Evolutionary conservation across 2,888 invertebrate species (phyloP).

Genomic region (Pherbina coryleti): DNA sequence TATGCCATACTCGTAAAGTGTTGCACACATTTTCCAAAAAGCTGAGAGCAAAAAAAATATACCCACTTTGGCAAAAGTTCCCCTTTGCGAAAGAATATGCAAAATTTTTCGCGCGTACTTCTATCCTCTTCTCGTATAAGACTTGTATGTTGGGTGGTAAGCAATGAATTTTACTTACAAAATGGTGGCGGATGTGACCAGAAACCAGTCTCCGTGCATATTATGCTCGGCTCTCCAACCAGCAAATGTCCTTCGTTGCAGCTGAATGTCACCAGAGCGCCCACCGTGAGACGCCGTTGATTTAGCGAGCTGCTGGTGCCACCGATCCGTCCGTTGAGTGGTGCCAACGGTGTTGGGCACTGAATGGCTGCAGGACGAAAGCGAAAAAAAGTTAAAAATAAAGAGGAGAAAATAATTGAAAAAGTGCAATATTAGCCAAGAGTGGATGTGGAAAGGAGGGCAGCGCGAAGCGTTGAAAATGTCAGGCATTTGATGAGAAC

Average conservation of each 20-base stretch:
- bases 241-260: slow-evolving; percentile 76
- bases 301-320: slow-evolving; percentile 64
- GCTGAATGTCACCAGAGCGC: slow-evolving; percentile 84
- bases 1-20: too few relatives aligned
- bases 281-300: slow-evolving; percentile 80
- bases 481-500: not conserved
- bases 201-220: slow-evolving; percentile 88
- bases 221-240: slow-evolving; percentile 82
- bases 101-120: not conserved
- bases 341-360: slow-evolving; percentile 82
- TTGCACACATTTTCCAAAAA: too few relatives aligned
- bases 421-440: slow-evolving; percentile 4
- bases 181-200: slow-evolving; percentile 91
- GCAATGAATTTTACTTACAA: slow-evolving; percentile 72
- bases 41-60: too few relatives aligned
- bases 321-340: slow-evolving; percentile 77
- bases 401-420: not conserved
- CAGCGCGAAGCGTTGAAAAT: not conserved
- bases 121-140: not conserved
- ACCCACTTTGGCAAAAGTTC: not conserved
- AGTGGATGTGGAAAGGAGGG: not conserved
- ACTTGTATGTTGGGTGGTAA: not conserved
- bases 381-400: slow-evolving; percentile 20
- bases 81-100: not conserved
- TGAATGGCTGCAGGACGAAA: slow-evolving; percentile 76